These are phyloP conservation scores for Diachasmimorpha longicaudata DNA, from an alignment of 1,140 invertebrate genomes.

Conservation along the genomic window DNA sequence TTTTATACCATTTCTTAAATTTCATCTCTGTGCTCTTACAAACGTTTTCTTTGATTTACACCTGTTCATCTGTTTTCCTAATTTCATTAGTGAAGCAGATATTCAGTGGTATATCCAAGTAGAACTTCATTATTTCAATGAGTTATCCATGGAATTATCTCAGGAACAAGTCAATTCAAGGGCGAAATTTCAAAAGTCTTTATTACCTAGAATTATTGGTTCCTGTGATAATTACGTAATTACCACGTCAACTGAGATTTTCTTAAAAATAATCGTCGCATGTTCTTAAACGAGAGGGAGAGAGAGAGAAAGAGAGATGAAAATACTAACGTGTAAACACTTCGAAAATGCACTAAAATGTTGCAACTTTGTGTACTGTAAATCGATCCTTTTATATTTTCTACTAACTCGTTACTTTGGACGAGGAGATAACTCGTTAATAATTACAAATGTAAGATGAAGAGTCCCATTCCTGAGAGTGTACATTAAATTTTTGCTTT, in stretches of 20 bases:
- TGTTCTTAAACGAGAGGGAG: neutral
- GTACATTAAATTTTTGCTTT: neutral
- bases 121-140: neutral
- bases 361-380: neutral
- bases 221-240: neutral
- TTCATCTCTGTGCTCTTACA: too few species aligned
- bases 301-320: neutral
- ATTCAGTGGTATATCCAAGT: neutral
- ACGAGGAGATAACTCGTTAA: neutral
- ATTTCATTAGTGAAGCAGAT: conserved; percentile 26
- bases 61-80: too few species aligned
- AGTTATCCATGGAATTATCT: neutral
- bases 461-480: neutral
- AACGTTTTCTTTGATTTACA: too few species aligned
- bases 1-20: too few species aligned
- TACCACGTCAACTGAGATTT: neutral
- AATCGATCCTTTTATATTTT: conserved; percentile 1
- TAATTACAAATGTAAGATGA: neutral
- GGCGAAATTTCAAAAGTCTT: neutral
- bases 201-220: too few species aligned
- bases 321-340: neutral
- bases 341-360: neutral
- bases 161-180: neutral
- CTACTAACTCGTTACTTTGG: neutral
- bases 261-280: neutral